Conservation (phyloP, 2,113 vertebrate genomes). For the Puffinus mauretanicus region DNA sequence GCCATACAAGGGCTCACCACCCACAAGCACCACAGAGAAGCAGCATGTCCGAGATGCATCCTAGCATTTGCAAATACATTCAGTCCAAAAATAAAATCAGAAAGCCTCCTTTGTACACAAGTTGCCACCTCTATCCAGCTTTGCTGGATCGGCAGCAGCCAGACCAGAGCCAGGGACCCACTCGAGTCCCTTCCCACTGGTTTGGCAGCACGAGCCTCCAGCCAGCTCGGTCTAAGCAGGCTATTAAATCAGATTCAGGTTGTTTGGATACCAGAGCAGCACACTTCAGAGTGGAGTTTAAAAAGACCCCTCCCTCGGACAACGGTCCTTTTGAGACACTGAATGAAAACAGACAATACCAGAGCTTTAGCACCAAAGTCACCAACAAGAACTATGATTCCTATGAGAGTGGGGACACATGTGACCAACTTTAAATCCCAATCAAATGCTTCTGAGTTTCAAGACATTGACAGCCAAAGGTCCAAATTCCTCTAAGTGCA, state of each 20-base stretch:
- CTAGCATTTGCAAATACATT: background rate
- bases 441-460: background rate
- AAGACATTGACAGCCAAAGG: background rate
- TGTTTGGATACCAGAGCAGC: background rate
- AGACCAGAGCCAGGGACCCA: background rate
- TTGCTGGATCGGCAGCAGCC: background rate
- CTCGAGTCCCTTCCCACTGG: accelerated
- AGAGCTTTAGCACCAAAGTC: background rate
- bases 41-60: background rate
- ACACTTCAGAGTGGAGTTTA: background rate
- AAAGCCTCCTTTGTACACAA: background rate
- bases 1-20: background rate
- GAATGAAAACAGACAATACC: background rate
- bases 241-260: background rate
- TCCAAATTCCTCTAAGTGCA: background rate
- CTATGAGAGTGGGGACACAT: accelerated
- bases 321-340: background rate
- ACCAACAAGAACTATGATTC: background rate
- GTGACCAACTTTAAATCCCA: background rate
- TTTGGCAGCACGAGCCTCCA: background rate
- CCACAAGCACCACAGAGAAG: background rate
- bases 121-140: background rate
- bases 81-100: background rate
- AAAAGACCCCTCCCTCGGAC: background rate
- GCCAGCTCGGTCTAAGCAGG: background rate